Conservation (phyloP, 2,113 vertebrate genomes). For the Alexandromys fortis region DNA sequence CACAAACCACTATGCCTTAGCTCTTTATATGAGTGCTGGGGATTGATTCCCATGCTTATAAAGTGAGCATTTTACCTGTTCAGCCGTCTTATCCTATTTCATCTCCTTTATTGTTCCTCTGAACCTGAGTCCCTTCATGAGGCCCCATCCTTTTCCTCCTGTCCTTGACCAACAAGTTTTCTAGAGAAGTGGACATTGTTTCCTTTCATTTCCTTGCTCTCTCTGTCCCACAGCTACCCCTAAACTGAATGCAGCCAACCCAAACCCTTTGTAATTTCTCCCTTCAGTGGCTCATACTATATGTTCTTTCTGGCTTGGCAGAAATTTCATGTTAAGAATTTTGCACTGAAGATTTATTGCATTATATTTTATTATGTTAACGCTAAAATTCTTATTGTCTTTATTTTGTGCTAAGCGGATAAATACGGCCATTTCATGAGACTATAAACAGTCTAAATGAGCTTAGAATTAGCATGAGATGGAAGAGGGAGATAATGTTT, state of each 20-base stretch:
- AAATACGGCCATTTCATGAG: constrained; percentile 38
- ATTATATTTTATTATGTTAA: background rate
- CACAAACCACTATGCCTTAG: background rate
- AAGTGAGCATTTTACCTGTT: background rate
- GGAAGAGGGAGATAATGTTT: constrained; percentile 1
- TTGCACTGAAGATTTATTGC: constrained; percentile 61
- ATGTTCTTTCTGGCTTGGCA: constrained; percentile 48
- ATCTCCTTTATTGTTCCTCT: background rate
- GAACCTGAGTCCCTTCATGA: background rate
- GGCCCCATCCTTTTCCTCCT: background rate
- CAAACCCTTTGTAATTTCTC: constrained; percentile 70
- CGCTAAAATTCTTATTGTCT: constrained; percentile 39
- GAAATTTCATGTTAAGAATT: constrained; percentile 65
- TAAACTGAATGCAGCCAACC: constrained; percentile 19
- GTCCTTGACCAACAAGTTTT: background rate
- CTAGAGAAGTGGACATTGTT: constrained; percentile 32
- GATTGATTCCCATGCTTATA: background rate
- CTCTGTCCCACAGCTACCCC: background rate
- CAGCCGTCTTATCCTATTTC: background rate
- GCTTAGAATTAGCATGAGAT: constrained; percentile 26
- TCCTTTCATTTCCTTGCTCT: background rate
- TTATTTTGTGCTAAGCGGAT: constrained; percentile 35
- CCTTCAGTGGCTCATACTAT: constrained; percentile 69
- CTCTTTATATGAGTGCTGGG: background rate
- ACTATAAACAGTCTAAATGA: background rate